Evolutionary conservation across 2,888 invertebrate genomes (phyloP), one percentile per base, ranked within the genome.

Genomic region (Lordiphosa fenestrarum): DNA sequence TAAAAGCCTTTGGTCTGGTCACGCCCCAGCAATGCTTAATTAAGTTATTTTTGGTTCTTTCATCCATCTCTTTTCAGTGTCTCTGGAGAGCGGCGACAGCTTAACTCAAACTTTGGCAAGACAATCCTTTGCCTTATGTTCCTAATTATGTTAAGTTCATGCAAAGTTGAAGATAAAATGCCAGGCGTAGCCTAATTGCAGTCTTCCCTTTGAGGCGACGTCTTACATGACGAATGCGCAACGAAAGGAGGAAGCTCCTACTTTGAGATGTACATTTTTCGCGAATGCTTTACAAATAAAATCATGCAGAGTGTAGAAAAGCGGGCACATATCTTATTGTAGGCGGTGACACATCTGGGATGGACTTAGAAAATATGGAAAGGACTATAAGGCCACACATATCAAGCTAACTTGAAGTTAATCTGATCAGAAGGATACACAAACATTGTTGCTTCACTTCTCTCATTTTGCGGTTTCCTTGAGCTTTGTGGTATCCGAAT

Each of bases 171-270:
- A 10, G 44, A 19, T 15, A 15, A 33, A 44, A 44, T 33, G 15
- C 13, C 15, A 23, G 44, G 33, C 33, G 33, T 19, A 10, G 44
- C 33, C 33, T 44, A 44, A 44, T 44, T 44, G 44, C 33, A 47
- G 33, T 30, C 39, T 39, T 58, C 47, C 58, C 37, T 37, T 30
- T 48, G 40, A 7, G 35, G 19, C 37, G 53, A n/a, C 48, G 57
- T 49, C 58, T 47, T 15, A 63, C 53, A 35, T 38, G 57, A 40
- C 69, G 63, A 39, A 68, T 67, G 37, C 53, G 57, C 52, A 35
- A 53, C n/a, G 23, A 23, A 3, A 3, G 19, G 39, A 19, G 33
- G 2, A 38, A 23, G 15, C 13, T 7, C 10, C n/a, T 19, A 33
- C 37, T 46, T 49, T 46, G 19, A 54, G 39, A 38, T 52, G 46